Conservation (phyloP, 2,113 vertebrate species). For the Neodon shergylaensis region DNA sequence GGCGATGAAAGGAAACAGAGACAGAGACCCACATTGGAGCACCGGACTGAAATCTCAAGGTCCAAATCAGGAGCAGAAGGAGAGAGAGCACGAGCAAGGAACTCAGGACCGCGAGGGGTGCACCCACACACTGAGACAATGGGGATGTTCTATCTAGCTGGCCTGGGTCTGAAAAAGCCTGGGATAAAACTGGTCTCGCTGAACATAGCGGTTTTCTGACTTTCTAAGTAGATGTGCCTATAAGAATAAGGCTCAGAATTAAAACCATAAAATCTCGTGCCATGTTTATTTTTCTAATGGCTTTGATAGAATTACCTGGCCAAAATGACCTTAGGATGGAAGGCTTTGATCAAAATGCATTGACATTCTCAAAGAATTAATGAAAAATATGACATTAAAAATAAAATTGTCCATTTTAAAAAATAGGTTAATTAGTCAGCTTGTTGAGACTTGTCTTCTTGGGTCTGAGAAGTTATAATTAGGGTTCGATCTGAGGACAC, state of each 20-base stretch:
- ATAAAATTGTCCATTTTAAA: not conserved
- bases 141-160: no score
- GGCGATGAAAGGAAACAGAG: no score
- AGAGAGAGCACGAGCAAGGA: no score
- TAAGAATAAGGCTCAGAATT: not conserved
- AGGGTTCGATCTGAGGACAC: not conserved
- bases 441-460: not conserved
- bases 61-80: no score
- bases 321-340: not conserved
- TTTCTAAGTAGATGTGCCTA: conserved; percentile 22
- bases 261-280: not conserved
- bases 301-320: not conserved
- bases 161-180: no score
- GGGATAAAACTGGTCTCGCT: no score
- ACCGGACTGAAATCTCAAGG: no score
- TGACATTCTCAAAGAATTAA: not conserved
- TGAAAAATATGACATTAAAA: not conserved
- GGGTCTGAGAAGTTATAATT: not conserved
- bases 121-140: no score
- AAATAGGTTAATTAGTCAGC: not conserved
- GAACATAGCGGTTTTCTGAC: not conserved
- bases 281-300: not conserved
- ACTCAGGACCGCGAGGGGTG: no score
- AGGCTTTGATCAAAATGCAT: not conserved
- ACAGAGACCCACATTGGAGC: no score